Conservation (phyloP, 1,140 invertebrate genomes). For the Aphelinus certus region DNA sequence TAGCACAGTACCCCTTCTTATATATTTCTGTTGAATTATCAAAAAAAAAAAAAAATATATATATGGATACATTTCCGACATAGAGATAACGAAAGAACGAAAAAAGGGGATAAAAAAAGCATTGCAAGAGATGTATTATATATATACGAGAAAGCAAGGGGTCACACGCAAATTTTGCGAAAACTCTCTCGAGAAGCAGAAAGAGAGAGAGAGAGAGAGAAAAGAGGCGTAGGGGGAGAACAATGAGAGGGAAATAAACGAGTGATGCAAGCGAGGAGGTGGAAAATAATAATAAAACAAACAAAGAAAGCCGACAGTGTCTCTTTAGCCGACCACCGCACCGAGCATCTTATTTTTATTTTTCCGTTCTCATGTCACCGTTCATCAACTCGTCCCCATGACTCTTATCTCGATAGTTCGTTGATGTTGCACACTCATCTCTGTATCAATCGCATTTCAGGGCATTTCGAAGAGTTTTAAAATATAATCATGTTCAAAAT, state of each 20-base stretch:
- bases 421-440: slow-evolving; percentile 15
- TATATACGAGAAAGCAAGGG: not conserved
- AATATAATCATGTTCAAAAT: not conserved
- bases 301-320: slow-evolving; percentile 17
- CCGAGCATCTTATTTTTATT: slow-evolving; percentile 28
- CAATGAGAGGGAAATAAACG: no score
- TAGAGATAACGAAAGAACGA: slow-evolving; percentile 35
- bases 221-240: not conserved
- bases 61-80: slow-evolving; percentile 35
- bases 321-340: slow-evolving; percentile 30
- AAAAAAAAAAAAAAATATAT: slow-evolving; percentile 30
- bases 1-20: slow-evolving; percentile 40
- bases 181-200: slow-evolving; percentile 42
- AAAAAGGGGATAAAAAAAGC: slow-evolving; percentile 29
- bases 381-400: slow-evolving; percentile 21
- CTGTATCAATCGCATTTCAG: not conserved
- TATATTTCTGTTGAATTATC: slow-evolving; percentile 39
- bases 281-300: slow-evolving; percentile 7
- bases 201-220: slow-evolving; percentile 37
- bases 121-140: not conserved
- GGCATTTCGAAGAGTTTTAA: not conserved
- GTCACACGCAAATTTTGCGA: slow-evolving; percentile 42
- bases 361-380: slow-evolving; percentile 27
- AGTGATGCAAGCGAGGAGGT: no score
- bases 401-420: slow-evolving; percentile 8